A percentile compares a stretch with the other conserved stretches of the same genome.
These are phyloP conservation scores for Ectobius pallidus DNA, from an alignment of 2,888 invertebrate genomes.

Conservation along the genomic window DNA sequence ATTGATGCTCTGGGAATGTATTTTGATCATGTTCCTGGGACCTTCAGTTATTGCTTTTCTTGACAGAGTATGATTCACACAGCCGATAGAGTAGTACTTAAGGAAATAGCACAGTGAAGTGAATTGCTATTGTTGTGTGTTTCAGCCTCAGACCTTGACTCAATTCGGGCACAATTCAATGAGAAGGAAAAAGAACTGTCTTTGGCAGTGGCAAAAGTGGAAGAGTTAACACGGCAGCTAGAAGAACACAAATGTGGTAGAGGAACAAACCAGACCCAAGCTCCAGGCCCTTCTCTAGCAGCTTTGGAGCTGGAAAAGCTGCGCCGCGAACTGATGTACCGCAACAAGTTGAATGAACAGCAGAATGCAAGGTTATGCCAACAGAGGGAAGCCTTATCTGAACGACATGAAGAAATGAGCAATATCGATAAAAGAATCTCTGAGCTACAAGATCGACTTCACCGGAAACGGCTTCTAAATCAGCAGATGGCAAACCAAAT, in stretches of 20 bases:
- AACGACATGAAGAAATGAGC: constrained; percentile 89
- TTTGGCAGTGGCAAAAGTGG: constrained; percentile 96
- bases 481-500: constrained; percentile 71
- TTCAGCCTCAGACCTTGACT: constrained; percentile 92
- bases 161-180: constrained; percentile 93
- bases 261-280: constrained; percentile 64
- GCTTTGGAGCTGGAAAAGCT: constrained; percentile 91
- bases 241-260: constrained; percentile 79
- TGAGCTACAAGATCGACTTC: constrained; percentile 89
- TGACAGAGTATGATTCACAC: no score
- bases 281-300: constrained; percentile 63
- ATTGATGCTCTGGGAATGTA: no score
- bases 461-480: constrained; percentile 86
- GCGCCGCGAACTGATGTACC: constrained; percentile 90
- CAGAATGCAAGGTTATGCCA: constrained; percentile 89
- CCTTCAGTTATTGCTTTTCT: no score
- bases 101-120: no score
- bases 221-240: constrained; percentile 91
- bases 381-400: constrained; percentile 86
- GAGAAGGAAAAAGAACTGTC: constrained; percentile 97
- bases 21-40: no score
- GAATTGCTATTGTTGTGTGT: no score
- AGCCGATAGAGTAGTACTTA: no score
- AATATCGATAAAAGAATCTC: constrained; percentile 92
- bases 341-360: constrained; percentile 94